These are phyloP conservation scores for Isurus oxyrinchus DNA, from an alignment of 2,113 vertebrate species.

Conservation along the genomic window DNA sequence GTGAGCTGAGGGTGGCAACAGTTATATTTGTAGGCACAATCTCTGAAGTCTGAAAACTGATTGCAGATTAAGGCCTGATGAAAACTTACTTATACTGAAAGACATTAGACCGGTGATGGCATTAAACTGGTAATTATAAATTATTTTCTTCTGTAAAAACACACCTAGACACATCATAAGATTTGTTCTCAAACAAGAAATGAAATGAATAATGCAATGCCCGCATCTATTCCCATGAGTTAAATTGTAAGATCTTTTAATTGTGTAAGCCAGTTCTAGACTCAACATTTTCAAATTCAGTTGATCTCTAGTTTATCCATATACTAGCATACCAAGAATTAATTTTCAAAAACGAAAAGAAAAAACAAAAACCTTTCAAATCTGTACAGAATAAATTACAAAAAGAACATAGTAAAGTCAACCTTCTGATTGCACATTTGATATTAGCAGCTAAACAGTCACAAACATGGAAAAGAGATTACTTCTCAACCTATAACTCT, in stretches of 20 bases:
- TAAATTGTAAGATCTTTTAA: background rate
- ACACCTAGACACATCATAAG: background rate
- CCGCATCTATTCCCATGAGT: background rate
- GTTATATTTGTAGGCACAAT: background rate
- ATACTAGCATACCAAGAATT: conserved; percentile 36
- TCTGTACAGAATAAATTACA: conserved; percentile 35
- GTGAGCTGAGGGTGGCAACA: background rate
- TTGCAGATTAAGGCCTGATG: background rate
- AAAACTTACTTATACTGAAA: background rate
- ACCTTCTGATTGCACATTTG: conserved; percentile 67
- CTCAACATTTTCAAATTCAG: background rate
- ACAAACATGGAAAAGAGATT: conserved; percentile 69
- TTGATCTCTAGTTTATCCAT: conserved; percentile 22
- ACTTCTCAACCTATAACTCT: conserved; percentile 63
- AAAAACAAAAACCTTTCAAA: conserved; percentile 5
- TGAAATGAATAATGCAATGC: background rate
- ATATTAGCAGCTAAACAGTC: conserved; percentile 77
- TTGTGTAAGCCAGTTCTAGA: conserved; percentile 1
- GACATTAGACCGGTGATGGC: background rate
- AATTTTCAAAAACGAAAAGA: conserved; percentile 7
- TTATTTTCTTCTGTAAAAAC: background rate
- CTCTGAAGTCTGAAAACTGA: background rate
- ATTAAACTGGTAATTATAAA: background rate
- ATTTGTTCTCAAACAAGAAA: background rate
- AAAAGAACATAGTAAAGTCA: conserved; percentile 38